Percentiles rank a stretch among this genome's conserved stretches.
These are phyloP conservation scores for Plectropomus leopardus DNA, from an alignment of 2,113 vertebrate genomes.

Conservation along the genomic window DNA sequence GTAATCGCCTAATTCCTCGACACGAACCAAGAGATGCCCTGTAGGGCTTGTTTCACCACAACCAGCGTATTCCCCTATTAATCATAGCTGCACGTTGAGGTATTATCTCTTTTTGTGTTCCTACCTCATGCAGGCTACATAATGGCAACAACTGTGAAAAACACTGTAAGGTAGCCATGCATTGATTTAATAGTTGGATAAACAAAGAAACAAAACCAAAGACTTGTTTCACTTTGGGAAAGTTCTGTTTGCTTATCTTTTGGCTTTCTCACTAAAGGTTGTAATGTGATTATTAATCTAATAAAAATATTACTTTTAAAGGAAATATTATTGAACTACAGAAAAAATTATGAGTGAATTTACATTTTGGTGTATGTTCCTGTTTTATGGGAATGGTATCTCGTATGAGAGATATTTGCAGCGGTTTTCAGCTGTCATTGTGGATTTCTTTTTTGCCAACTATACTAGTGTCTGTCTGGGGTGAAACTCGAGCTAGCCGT, in stretches of 20 bases:
- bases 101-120: slow-evolving; percentile 31
- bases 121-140: slow-evolving; percentile 31
- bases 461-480: not conserved
- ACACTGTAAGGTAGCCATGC: slow-evolving; percentile 9
- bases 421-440: not conserved
- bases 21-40: slow-evolving; percentile 39
- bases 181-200: slow-evolving; percentile 29
- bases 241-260: slow-evolving; percentile 3
- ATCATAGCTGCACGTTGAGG: slow-evolving; percentile 35
- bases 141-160: slow-evolving; percentile 7
- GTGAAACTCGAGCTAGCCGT: slow-evolving; percentile 65
- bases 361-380: not conserved
- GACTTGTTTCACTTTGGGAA: not conserved
- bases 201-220: slow-evolving; percentile 10
- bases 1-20: slow-evolving; percentile 73
- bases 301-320: not conserved
- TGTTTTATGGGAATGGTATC: not conserved
- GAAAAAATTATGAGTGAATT: not conserved
- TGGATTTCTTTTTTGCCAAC: not conserved
- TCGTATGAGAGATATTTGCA: not conserved
- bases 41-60: slow-evolving; percentile 32
- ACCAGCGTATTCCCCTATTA: slow-evolving; percentile 17
- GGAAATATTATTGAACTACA: not conserved
- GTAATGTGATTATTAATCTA: not conserved
- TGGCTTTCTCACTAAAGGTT: not conserved